Evolutionary conservation across 2,888 invertebrate genomes (phyloP), one percentile per base, ranked within the genome.

Genomic region (Latheticus oryzae): DNA sequence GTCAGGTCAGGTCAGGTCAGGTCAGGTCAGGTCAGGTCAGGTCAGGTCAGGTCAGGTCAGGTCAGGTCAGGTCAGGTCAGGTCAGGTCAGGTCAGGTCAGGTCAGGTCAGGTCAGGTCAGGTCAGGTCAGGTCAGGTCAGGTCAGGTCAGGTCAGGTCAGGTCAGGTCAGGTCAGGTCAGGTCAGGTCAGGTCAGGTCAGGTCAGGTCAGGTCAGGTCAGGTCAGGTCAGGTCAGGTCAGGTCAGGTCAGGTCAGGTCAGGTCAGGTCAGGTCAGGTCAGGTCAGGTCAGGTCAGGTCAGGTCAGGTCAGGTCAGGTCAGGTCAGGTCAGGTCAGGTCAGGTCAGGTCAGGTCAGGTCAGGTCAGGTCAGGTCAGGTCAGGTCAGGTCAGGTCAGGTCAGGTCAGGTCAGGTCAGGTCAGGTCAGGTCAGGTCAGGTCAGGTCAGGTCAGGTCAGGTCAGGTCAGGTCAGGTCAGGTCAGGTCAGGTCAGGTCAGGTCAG

Each of bases 161-260:
- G 47, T 47, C 47, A 47, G 47, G 47, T 47, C 47, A 47, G 47
- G 47, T 47, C 47, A 47, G 47, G 47, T 47, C 47, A 47, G 47
- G 47, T 47, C 47, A 47, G 47, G 47, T 47, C 47, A 33, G 32
- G 32, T 33, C 30, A 47, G 47, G 47, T 33, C 47, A 33, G 30
- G 47, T 33, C 47, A 47, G 32, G 32, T 43, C 30, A 28, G 47
- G 35, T 16, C 21, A 19, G 21, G 21, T n/a, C n/a, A n/a, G 21
- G 4, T 21, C n/a, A 19, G 56, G 56, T 56, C 16, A 42, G 56
- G 56, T 56, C 15, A 42, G 56, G 56, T 52, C 16, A 42, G 56
- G 56, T 56, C 26, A 28, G 50, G 50, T 52, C 5, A 32, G 56
- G 21, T 19, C n/a, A n/a, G n/a, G n/a, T n/a, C n/a, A n/a, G n/a